Evolutionary conservation across 2,888 invertebrate genomes (phyloP), one percentile per base, ranked within the genome.

Genomic region (Apodemia zela): DNA sequence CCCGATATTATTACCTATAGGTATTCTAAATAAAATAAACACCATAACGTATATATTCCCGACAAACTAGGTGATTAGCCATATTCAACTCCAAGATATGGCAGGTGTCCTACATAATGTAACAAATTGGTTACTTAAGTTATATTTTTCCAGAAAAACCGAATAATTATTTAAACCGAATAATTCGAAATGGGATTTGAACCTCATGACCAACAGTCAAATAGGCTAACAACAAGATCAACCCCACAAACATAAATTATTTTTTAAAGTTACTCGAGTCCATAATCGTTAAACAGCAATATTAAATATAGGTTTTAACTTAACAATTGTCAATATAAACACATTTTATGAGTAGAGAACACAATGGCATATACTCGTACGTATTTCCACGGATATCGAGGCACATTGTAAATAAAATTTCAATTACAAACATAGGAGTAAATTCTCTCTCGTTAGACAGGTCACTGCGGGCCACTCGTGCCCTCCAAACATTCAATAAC

Each of bases 401-500:
- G 5, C 25, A n/a, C 25, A 29, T 57, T 57, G 57, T 57, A 57
- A 57, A 57, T 45, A 51, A n/a, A 42, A 38, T 62, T 62, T 54
- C 57, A 63, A 59, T 63, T 63, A 63, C 59, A 59, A 59, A 58
- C 62, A 42, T 45, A 57, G 29, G 47, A 59, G 59, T 59, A 49
- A 63, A 63, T 59, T 25, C 15, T 70, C 73, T 77, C 74, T 77
- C 75, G 84, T 87, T 84, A 84, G 51, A 51, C 35, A 51, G 58
- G 57, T 62, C 58, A 59, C 63, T 29, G 57, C 57, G 57, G 57
- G 57, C 57, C 54, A 42, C 35, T 47, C 59, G n/a, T 60, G 65
- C 63, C 68, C 69, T 65, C 65, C 63, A 71, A 71, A 71, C 69
- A 71, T 89, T 89, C 87, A 88, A 89, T 89, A 89, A 87, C 85